Evolutionary conservation across 2,888 invertebrate genomes (phyloP).

Genomic region (Reticulitermes lucifugus): DNA sequence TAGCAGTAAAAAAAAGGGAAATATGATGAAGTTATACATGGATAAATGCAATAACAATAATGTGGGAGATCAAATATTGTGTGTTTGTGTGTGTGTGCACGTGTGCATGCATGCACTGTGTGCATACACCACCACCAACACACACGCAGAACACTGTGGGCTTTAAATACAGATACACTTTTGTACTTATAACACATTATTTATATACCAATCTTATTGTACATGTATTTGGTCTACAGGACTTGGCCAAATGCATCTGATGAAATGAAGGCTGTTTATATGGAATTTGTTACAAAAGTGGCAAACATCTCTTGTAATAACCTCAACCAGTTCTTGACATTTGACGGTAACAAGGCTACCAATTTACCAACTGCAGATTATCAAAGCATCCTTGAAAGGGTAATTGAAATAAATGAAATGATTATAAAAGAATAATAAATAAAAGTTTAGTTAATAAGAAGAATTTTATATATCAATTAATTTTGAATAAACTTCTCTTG

Average conservation of each 20-base stretch:
- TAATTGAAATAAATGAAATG: not conserved
- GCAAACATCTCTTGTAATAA: constrained; percentile 63
- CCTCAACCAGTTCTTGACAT: constrained; percentile 57
- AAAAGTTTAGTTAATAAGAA: not conserved
- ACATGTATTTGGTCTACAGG: constrained; percentile 46
- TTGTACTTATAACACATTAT: not conserved
- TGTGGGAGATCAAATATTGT: no score
- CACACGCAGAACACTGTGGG: no score
- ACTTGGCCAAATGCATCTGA: constrained; percentile 54
- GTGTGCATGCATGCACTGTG: no score
- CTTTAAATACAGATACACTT: no score
- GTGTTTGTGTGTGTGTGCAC: no score
- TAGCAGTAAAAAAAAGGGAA: no score
- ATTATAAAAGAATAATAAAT: not conserved
- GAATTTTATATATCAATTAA: no score
- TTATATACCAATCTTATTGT: not conserved
- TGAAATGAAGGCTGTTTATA: constrained; percentile 52
- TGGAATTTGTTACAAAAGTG: constrained; percentile 61
- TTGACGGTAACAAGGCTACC: not conserved
- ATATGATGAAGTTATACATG: no score
- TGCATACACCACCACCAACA: no score
- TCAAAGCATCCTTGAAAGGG: not conserved
- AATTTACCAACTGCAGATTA: not conserved
- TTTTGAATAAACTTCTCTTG: no score
- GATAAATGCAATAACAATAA: no score